Percentiles rank a stretch among this genome's conserved stretches.
Conservation (phyloP, 1,140 invertebrate species). For the Fopius arisanus region DNA sequence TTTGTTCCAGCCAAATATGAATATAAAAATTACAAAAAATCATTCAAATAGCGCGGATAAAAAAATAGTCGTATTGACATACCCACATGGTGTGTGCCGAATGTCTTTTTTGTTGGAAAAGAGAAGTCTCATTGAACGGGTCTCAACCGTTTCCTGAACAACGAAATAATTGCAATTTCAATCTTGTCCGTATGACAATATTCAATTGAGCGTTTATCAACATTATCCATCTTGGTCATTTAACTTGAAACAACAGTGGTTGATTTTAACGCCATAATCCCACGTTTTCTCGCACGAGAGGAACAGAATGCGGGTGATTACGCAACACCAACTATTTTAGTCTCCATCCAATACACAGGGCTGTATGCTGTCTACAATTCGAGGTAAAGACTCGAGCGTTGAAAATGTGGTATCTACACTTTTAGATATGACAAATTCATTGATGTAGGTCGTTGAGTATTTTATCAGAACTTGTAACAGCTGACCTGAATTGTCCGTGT, state of each 20-base stretch:
- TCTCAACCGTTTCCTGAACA: too few species aligned
- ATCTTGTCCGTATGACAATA: too few species aligned
- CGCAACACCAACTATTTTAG: conserved; percentile 4
- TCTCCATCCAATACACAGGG: background rate
- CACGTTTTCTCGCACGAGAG: background rate
- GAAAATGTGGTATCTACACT: conserved; percentile 4
- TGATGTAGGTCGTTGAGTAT: conserved; percentile 29
- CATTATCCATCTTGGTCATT: too few species aligned
- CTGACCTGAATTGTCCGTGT: background rate
- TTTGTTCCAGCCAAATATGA: background rate
- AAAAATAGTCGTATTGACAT: background rate
- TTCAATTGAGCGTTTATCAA: too few species aligned
- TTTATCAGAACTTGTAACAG: conserved; percentile 17
- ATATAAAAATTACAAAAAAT: background rate
- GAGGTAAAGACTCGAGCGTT: background rate
- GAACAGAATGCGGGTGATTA: background rate
- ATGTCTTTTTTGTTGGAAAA: background rate
- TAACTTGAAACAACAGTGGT: too few species aligned
- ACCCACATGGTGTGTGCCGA: background rate
- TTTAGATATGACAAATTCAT: conserved; percentile 12
- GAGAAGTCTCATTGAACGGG: too few species aligned
- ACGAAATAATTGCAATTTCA: too few species aligned
- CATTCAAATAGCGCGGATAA: background rate
- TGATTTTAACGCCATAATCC: background rate
- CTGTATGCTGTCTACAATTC: background rate